Percentiles rank a stretch among this genome's conserved stretches.
Evolutionary conservation across 2,888 invertebrate species (phyloP).

Genomic region (Carterocephalus palaemon): DNA sequence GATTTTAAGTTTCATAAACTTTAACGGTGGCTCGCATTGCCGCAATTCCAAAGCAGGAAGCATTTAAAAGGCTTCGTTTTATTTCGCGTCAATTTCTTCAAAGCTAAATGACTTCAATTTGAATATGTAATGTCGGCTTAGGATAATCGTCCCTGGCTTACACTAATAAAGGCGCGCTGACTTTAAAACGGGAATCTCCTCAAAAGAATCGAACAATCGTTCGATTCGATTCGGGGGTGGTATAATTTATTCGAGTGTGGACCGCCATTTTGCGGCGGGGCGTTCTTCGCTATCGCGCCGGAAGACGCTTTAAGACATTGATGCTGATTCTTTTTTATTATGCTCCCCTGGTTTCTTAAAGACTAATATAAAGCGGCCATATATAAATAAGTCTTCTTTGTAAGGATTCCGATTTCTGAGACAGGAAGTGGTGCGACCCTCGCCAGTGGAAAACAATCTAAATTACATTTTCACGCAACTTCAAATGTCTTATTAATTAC

Average conservation of each 20-base stretch:
- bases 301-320: conserved; percentile 77
- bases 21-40: conserved; percentile 52
- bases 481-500: conserved; percentile 80
- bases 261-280: conserved; percentile 77
- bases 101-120: conserved; percentile 77
- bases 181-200: conserved; percentile 70
- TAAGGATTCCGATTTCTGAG: conserved; percentile 54
- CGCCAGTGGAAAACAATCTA: conserved; percentile 73
- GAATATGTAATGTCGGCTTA: conserved; percentile 79
- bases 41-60: conserved; percentile 51
- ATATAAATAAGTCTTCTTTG: conserved; percentile 77
- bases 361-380: conserved; percentile 78
- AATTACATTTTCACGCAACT: conserved; percentile 80
- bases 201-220: conserved; percentile 78
- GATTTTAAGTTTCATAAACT: conserved; percentile 29
- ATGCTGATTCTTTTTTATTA: conserved; percentile 79
- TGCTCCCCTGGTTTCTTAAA: conserved; percentile 74
- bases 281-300: conserved; percentile 64
- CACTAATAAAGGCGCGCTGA: conserved; percentile 73
- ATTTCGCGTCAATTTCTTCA: conserved; percentile 77
- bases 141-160: conserved; percentile 77
- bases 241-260: conserved; percentile 78
- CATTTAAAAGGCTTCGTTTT: conserved; percentile 71
- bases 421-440: conserved; percentile 67
- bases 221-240: conserved; percentile 67